Conservation (phyloP, 2,888 invertebrate genomes). For the Pyrrhia umbra region DNA sequence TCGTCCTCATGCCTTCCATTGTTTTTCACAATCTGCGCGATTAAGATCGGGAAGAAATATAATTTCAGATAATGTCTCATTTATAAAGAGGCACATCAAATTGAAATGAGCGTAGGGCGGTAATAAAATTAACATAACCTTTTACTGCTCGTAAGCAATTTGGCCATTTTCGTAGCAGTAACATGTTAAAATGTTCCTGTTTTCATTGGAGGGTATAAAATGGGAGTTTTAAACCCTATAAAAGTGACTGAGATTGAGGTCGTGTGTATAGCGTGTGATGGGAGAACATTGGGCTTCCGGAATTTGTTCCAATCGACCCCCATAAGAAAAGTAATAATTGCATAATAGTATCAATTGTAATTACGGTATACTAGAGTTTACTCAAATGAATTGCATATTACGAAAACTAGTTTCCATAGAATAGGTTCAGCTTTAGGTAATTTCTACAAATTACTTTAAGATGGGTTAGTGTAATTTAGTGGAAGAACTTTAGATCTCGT, state of each 20-base stretch:
- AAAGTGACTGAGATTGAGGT: constrained; percentile 68
- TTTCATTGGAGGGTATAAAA: constrained; percentile 72
- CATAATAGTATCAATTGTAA: neutral
- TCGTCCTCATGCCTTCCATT: constrained; percentile 13
- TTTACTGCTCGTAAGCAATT: constrained; percentile 72
- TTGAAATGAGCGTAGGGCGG: constrained; percentile 53
- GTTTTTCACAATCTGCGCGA: constrained; percentile 16
- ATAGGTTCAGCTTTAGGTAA: constrained; percentile 7
- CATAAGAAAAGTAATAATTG: neutral
- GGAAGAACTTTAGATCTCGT: constrained; percentile 11
- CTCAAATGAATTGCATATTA: too few relatives aligned
- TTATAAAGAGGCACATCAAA: constrained; percentile 47
- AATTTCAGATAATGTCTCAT: constrained; percentile 51
- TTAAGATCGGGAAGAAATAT: constrained; percentile 34
- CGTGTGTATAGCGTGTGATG: constrained; percentile 50
- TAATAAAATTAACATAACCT: constrained; percentile 74
- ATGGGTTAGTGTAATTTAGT: constrained; percentile 7
- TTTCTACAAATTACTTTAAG: constrained; percentile 38
- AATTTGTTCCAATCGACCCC: neutral
- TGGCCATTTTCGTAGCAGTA: constrained; percentile 67
- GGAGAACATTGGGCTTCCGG: neutral
- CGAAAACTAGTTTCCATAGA: neutral
- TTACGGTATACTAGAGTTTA: neutral
- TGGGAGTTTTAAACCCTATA: constrained; percentile 71
- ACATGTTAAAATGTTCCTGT: constrained; percentile 70